Conservation (phyloP, 2,113 vertebrate species). For the Arvicanthis niloticus region DNA sequence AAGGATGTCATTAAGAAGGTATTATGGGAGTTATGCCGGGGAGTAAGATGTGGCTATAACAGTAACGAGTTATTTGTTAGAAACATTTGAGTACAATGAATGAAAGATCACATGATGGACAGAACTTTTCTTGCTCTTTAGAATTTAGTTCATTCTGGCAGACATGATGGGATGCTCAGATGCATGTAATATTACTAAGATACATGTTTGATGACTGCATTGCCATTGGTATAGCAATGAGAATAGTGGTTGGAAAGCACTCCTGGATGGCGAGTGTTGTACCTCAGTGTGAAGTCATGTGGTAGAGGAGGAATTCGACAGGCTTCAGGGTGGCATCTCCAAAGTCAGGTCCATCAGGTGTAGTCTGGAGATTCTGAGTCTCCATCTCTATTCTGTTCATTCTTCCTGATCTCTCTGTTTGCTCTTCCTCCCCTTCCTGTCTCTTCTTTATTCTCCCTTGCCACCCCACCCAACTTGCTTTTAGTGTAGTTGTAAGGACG, state of each 20-base stretch:
- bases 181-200: background rate
- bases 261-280: background rate
- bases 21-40: slow-evolving; percentile 17
- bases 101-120: background rate
- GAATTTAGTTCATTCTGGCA: background rate
- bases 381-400: background rate
- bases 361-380: background rate
- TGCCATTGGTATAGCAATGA: background rate
- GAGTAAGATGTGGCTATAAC: background rate
- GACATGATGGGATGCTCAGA: background rate
- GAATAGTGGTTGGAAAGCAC: background rate
- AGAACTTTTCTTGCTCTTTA: background rate
- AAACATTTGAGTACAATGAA: background rate
- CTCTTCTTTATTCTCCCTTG: no score
- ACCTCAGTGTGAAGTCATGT: background rate
- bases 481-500: slow-evolving; percentile 28
- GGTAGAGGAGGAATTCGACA: background rate
- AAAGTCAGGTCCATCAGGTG: background rate
- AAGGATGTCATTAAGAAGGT: slow-evolving; percentile 96
- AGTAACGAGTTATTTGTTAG: background rate
- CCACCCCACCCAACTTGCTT: background rate
- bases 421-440: background rate
- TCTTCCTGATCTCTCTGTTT: background rate
- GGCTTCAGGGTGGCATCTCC: background rate
- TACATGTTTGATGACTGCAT: background rate